Evolutionary conservation across 2,888 invertebrate species (phyloP), one percentile per base, ranked within the genome.

Genomic region (Agriopis marginaria): DNA sequence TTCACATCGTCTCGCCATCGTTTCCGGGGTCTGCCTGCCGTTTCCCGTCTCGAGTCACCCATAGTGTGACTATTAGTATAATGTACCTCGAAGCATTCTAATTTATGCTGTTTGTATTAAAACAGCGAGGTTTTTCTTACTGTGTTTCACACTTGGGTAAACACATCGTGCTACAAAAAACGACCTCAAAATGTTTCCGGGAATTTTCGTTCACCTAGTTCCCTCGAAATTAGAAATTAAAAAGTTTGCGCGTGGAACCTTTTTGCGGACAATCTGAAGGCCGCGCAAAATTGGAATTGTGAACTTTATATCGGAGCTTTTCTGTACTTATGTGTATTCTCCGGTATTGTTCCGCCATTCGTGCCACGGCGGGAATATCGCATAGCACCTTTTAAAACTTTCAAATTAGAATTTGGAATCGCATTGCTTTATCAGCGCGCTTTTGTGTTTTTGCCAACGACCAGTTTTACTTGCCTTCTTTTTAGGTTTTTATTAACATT

Each of bases 271-370:
- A 53, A 71, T 75, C 63, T 55, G 68, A 66, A 69, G 69, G 68
- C 71, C 70, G 61, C 45, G 63, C 59, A 63, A 74, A 75, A 75
- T 75, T 77, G 70, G 73, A 74, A 76, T 74, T 75, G 68, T 64
- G 61, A 75, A 75, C 67, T 71, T 72, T 68, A 72, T 66, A 72
- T 63, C 50, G 67, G 47, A 74, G 72, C 61, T 66, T 76, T 73
- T 73, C 54, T 69, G 75, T 76, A 72, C 60, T 65, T 76, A 72
- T 73, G 54, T 68, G 75, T 77, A 69, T 74, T 70, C 72, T 72
- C 70, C 40, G 72, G 71, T 75, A 75, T 76, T 76, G 76, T 75
- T 75, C 59, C 70, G 66, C 61, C 54, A 54, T 40, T 23, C 59
- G 47, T 55, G 60, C 56, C 49, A 11, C 58, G 60, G 50, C 60